Evolutionary conservation across 2,797 vertebrate genomes (phyloP).

Genomic region (Manis crassicaudata): DNA sequence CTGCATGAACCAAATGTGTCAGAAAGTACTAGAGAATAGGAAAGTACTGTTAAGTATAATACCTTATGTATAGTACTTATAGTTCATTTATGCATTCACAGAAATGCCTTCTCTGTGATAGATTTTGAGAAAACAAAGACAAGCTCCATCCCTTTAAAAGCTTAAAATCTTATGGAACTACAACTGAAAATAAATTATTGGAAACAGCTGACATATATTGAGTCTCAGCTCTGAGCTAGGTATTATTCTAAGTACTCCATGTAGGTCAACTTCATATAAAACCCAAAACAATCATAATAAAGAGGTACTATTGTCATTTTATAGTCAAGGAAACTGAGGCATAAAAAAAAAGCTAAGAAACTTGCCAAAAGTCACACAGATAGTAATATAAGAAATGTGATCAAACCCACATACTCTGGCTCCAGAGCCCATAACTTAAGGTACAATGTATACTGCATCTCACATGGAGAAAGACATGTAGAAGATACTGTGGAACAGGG

Average conservation of each 20-base stretch:
- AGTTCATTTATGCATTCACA: neutral
- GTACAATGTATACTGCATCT: neutral
- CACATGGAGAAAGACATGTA: neutral
- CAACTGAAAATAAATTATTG: slow-evolving; percentile 14
- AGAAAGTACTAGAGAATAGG: neutral
- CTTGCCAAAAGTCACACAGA: neutral
- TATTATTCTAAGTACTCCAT: neutral
- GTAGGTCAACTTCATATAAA: neutral
- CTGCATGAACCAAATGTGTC: neutral
- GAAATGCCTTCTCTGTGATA: neutral
- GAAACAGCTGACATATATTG: neutral
- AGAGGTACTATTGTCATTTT: neutral
- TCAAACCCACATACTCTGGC: neutral
- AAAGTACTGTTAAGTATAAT: neutral
- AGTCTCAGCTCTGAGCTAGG: neutral
- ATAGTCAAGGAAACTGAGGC: neutral
- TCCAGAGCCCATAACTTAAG: neutral
- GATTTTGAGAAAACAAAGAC: slow-evolving; percentile 35
- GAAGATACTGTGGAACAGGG: neutral
- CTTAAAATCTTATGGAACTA: neutral
- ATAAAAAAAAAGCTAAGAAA: slow-evolving; percentile 18
- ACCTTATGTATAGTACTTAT: neutral
- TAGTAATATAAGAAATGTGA: neutral
- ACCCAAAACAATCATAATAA: neutral
- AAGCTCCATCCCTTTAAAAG: neutral